Percentiles rank a stretch among this genome's conserved stretches.
Evolutionary conservation across 2,888 invertebrate genomes (phyloP).

Genomic region (Ochropleura leucogaster): DNA sequence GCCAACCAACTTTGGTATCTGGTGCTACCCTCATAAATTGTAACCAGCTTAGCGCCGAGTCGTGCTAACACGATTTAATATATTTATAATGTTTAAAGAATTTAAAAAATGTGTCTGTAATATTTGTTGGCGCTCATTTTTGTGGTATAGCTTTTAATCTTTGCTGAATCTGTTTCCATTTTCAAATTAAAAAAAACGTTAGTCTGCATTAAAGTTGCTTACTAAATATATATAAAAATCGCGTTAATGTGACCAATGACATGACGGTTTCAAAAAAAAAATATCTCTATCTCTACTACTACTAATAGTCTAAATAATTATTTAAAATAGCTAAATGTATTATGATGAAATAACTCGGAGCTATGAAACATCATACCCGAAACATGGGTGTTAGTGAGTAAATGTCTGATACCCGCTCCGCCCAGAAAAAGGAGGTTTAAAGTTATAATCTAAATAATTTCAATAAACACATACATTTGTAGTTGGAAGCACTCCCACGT

Average conservation of each 20-base stretch:
- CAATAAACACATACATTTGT: too few relatives aligned
- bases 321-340: too few relatives aligned
- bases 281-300: background rate
- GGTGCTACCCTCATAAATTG: constrained; percentile 56
- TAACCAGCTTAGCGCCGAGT: constrained; percentile 46
- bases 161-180: constrained; percentile 6
- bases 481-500: too few relatives aligned
- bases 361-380: too few relatives aligned
- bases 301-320: too few relatives aligned
- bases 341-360: too few relatives aligned
- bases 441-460: too few relatives aligned
- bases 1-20: constrained; percentile 58
- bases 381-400: too few relatives aligned
- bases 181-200: background rate
- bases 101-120: constrained; percentile 45
- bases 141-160: constrained; percentile 5
- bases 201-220: background rate
- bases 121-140: constrained; percentile 32
- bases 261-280: background rate
- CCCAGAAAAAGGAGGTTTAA: too few relatives aligned
- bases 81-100: constrained; percentile 35
- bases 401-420: too few relatives aligned
- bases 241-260: background rate
- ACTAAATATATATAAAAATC: background rate
- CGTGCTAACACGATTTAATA: constrained; percentile 56